phyloP scores from a whole-genome alignment of 1,140 invertebrate genomes.

The Laupala kohalensis region DNA sequence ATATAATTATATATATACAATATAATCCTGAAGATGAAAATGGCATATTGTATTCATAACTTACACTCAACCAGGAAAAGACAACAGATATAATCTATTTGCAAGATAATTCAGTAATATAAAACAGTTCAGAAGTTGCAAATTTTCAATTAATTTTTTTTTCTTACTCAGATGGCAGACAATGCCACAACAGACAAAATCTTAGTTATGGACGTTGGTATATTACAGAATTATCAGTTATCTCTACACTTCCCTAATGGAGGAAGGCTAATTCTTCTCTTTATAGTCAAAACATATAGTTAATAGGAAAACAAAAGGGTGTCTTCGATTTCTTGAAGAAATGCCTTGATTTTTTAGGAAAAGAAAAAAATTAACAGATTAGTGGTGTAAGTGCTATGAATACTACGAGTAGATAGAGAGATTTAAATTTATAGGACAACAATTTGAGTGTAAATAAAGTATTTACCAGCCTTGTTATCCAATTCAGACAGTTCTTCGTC shows the following conservation, averaged over 20 bases:
- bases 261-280: neutral
- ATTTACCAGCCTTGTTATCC: slow-evolving; percentile 75
- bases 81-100: no score
- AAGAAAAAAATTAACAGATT: neutral
- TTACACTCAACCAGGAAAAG: no score
- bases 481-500: slow-evolving; percentile 96
- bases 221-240: neutral
- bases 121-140: neutral
- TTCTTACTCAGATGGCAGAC: slow-evolving; percentile 46
- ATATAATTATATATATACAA: neutral
- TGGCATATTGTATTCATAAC: no score
- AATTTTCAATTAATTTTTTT: neutral
- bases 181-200: slow-evolving; percentile 68
- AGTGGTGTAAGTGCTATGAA: neutral
- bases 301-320: no score
- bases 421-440: neutral
- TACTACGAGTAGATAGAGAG: neutral
- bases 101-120: no score
- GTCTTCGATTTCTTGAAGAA: neutral
- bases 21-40: neutral
- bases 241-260: neutral
- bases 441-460: neutral
- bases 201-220: slow-evolving; percentile 81
- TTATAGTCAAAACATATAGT: neutral
- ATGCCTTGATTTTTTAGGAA: neutral